Conservation (phyloP, 2,113 vertebrate genomes). For the Pseudolaguvia tuberculata region DNA sequence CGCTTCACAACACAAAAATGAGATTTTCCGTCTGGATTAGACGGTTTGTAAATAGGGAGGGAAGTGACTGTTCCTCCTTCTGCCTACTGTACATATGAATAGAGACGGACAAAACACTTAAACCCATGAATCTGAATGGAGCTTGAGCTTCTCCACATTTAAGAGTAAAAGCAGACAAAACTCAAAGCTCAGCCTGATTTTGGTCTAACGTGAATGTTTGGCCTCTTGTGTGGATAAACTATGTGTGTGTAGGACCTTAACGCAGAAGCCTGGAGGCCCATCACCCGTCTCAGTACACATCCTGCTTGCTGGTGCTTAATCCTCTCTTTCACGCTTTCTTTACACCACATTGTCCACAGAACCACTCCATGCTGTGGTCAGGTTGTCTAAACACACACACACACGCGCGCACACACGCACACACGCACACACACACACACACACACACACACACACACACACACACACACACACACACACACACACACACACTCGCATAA, state of each 20-base stretch:
- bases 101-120: constrained; percentile 63
- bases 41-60: neutral
- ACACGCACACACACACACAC: constrained; percentile 16
- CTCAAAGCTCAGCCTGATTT: neutral
- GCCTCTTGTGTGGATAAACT: neutral
- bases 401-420: constrained; percentile 2
- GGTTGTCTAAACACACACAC: constrained; percentile 13
- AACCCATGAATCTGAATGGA: constrained; percentile 75
- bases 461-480: constrained; percentile 1
- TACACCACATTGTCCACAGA: constrained; percentile 65
- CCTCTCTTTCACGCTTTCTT: constrained; percentile 66
- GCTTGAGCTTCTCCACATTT: neutral
- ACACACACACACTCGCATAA: constrained; percentile 2
- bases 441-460: constrained; percentile 11
- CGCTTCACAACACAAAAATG: neutral
- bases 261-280: constrained; percentile 25
- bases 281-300: constrained; percentile 53
- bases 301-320: constrained; percentile 77
- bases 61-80: constrained; percentile 52
- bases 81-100: constrained; percentile 80
- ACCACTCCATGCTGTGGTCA: constrained; percentile 66
- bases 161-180: neutral
- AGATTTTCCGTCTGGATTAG: neutral
- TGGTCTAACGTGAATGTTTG: neutral
- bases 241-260: constrained; percentile 39